Evolutionary conservation across 2,113 vertebrate genomes (phyloP).

Genomic region (Parotia lawesii): DNA sequence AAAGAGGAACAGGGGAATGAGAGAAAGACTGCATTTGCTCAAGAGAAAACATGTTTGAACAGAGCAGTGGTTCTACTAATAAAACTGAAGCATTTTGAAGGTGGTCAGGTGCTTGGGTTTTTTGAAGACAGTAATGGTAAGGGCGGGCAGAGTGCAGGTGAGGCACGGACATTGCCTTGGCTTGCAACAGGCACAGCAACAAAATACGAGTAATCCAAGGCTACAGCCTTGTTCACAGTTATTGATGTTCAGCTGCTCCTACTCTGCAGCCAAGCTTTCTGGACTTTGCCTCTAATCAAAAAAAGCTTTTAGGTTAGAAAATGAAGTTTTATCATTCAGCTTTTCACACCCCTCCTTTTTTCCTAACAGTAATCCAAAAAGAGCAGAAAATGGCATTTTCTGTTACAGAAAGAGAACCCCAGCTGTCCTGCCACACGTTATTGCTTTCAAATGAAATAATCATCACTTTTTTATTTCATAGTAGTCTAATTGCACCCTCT

Average conservation of each 20-base stretch:
- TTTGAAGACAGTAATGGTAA: neutral
- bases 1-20: neutral
- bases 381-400: neutral
- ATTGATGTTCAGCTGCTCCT: neutral
- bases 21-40: neutral
- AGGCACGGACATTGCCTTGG: neutral
- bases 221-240: neutral
- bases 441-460: neutral
- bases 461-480: neutral
- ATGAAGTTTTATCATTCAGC: neutral
- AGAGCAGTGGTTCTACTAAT: neutral
- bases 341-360: neutral
- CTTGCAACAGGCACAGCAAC: neutral
- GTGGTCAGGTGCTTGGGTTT: neutral
- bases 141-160: neutral
- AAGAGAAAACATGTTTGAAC: neutral
- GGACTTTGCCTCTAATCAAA: neutral
- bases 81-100: neutral
- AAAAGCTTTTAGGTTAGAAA: neutral
- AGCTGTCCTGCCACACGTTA: neutral
- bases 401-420: neutral
- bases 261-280: neutral
- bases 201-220: neutral
- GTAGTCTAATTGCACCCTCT: neutral
- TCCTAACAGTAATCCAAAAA: neutral